These are phyloP conservation scores for Leptarthrus brevirostris DNA, from an alignment of 2,888 invertebrate genomes.

Conservation along the genomic window DNA sequence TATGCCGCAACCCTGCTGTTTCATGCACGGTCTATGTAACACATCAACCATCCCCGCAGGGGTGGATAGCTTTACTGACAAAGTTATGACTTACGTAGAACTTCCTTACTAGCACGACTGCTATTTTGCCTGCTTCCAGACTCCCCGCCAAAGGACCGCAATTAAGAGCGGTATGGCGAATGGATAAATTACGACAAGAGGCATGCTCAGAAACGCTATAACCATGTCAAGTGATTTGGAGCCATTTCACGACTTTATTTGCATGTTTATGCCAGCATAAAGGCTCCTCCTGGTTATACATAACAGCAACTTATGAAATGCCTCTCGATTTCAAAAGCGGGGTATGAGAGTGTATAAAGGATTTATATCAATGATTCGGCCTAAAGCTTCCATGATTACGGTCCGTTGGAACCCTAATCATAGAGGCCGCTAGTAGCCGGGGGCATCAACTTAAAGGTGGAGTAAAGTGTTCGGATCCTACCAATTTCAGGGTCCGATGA, in stretches of 20 bases:
- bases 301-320: constrained; percentile 18
- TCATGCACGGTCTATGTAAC: not conserved
- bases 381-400: not conserved
- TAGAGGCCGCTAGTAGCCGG: not conserved
- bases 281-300: constrained; percentile 18
- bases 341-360: constrained; percentile 11
- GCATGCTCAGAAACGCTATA: constrained; percentile 26
- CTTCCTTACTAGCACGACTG: constrained; percentile 5
- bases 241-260: constrained; percentile 47
- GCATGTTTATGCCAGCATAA: constrained; percentile 40
- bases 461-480: not conserved
- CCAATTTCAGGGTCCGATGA: not conserved
- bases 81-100: constrained; percentile 28
- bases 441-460: constrained; percentile 7
- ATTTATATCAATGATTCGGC: constrained; percentile 11
- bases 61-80: not conserved
- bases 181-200: constrained; percentile 37
- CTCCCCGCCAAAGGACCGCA: constrained; percentile 35
- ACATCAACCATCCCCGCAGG: not conserved
- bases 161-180: constrained; percentile 34
- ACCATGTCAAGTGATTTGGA: constrained; percentile 46
- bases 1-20: constrained; percentile 20
- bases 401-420: constrained; percentile 6
- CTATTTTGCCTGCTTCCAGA: not conserved
- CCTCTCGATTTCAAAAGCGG: constrained; percentile 1